Conservation (phyloP, 2,888 invertebrate species). For the Himalopsyche japonica region DNA sequence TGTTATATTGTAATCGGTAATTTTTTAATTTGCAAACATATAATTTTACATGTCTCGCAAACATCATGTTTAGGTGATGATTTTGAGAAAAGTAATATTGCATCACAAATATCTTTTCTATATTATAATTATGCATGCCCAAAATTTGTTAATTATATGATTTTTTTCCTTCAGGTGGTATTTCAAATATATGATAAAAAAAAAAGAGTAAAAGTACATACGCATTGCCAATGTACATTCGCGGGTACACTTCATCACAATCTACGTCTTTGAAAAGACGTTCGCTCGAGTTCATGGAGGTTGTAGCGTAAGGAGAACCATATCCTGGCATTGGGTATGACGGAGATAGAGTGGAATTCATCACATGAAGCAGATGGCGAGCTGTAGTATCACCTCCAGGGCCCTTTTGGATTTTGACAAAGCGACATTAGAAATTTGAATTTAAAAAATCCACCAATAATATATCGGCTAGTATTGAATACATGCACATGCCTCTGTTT, state of each 20-base stretch:
- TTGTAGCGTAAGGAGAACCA: slow-evolving; percentile 47
- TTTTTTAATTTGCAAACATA: no score
- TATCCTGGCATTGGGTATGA: slow-evolving; percentile 51
- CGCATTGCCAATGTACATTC: slow-evolving; percentile 75
- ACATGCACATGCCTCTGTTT: background rate
- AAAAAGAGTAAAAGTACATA: slow-evolving; percentile 50
- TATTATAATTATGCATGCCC: no score
- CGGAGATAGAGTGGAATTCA: slow-evolving; percentile 41
- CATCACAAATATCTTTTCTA: no score
- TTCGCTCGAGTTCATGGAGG: slow-evolving; percentile 42
- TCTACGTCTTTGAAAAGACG: slow-evolving; percentile 63
- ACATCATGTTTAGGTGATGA: no score
- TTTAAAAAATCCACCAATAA: no score
- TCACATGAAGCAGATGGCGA: slow-evolving; percentile 37
- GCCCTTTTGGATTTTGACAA: slow-evolving; percentile 10
- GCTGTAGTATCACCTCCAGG: slow-evolving; percentile 30
- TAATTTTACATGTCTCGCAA: no score
- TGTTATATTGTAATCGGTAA: no score
- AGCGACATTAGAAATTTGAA: no score
- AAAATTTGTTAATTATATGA: no score
- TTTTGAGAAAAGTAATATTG: no score
- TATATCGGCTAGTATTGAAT: background rate
- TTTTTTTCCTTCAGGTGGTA: no score
- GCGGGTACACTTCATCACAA: slow-evolving; percentile 76
- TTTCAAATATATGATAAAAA: no score